phyloP scores from a whole-genome alignment of 2,797 vertebrate genomes.

The Acanthurus leucopareius region DNA sequence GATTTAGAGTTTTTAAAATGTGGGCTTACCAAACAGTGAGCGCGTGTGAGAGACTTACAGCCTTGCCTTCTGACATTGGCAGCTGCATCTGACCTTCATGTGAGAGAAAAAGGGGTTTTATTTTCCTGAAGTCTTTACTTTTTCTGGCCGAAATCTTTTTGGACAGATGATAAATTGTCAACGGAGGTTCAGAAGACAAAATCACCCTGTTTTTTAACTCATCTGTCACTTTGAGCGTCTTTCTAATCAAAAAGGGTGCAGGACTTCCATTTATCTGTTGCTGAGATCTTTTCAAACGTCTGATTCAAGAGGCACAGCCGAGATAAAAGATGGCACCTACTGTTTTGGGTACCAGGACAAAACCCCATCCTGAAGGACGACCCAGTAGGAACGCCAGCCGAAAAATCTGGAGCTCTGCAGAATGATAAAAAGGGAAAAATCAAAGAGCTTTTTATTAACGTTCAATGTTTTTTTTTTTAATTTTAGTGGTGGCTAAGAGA shows the following conservation, averaged over 20 bases:
- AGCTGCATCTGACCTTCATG: constrained; percentile 88
- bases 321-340: constrained; percentile 81
- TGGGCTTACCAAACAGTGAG: constrained; percentile 90
- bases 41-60: constrained; percentile 94
- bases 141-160: background rate
- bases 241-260: constrained; percentile 28
- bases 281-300: constrained; percentile 16
- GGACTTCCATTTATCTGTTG: constrained; percentile 20
- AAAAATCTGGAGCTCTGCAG: constrained; percentile 94
- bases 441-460: background rate
- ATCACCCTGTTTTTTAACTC: constrained; percentile 11
- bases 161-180: background rate
- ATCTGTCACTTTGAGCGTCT: constrained; percentile 16
- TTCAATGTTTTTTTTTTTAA: background rate
- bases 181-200: background rate
- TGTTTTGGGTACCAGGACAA: constrained; percentile 97
- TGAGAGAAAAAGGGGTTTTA: constrained; percentile 10
- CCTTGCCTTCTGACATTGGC: constrained; percentile 89
- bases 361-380: constrained; percentile 94
- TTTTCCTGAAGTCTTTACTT: background rate
- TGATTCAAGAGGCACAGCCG: constrained; percentile 36
- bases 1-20: background rate
- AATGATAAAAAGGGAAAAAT: constrained; percentile 32
- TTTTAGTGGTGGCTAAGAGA: background rate
- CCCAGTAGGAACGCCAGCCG: constrained; percentile 94